phyloP scores from a whole-genome alignment of 2,888 invertebrate genomes.

The Perdita meconis region DNA sequence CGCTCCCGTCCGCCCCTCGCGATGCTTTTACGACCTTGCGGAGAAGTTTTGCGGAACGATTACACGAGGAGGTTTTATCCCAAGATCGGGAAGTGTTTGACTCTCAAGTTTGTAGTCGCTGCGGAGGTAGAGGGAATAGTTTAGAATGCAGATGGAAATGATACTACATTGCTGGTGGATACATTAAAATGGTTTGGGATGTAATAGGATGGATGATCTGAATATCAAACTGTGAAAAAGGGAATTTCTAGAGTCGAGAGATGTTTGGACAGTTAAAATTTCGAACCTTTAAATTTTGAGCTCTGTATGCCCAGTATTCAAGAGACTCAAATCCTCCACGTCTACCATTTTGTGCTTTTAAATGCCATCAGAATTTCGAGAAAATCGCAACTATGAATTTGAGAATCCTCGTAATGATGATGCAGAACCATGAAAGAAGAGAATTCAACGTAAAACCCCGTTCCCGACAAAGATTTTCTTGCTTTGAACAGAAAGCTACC shows the following conservation, averaged over 20 bases:
- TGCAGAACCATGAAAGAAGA: constrained; percentile 1
- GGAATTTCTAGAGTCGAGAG: too few species aligned
- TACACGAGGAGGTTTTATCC: constrained; percentile 14
- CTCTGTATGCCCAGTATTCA: too few species aligned
- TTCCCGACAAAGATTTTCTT: constrained; percentile 7
- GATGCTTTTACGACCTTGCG: constrained; percentile 40
- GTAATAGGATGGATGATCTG: too few species aligned
- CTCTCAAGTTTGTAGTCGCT: background rate
- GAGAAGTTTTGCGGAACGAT: constrained; percentile 42
- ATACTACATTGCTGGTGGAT: background rate
- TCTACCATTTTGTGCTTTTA: too few species aligned
- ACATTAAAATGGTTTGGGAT: too few species aligned
- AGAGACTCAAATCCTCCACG: too few species aligned
- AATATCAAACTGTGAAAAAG: too few species aligned
- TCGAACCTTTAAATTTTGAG: too few species aligned
- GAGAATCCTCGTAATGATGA: background rate
- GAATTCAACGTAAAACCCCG: constrained; percentile 1
- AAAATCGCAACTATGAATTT: background rate
- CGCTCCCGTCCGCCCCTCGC: constrained; percentile 18
- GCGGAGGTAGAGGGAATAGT: background rate
- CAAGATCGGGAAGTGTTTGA: constrained; percentile 21
- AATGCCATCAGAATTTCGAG: too few species aligned
- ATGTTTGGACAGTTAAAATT: too few species aligned
- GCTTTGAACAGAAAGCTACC: background rate
- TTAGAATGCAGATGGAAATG: background rate